These are phyloP conservation scores for Hybos culiciformis DNA, from an alignment of 2,888 invertebrate species.

Conservation along the genomic window DNA sequence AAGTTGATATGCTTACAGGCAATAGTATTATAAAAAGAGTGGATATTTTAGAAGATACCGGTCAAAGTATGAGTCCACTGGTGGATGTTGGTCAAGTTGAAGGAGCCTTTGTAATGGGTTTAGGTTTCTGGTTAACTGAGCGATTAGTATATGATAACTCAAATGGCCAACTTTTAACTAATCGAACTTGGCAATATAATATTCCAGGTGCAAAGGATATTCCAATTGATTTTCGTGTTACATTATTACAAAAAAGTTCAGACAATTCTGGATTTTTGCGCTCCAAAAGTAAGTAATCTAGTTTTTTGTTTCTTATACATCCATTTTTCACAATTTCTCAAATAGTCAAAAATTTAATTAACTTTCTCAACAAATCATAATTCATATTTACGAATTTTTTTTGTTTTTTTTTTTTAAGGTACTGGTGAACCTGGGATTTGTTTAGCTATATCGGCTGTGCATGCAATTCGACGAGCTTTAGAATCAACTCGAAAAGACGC, in stretches of 20 bases:
- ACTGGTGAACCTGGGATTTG: conserved; percentile 26
- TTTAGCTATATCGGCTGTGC: conserved; percentile 22
- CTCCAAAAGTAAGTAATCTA: conserved; percentile 47
- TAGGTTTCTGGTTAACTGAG: conserved; percentile 65
- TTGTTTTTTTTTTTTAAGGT: conserved; percentile 17
- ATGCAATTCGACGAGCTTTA: conserved; percentile 41
- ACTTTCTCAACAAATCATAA: no score
- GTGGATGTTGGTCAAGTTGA: conserved; percentile 66
- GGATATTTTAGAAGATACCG: conserved; percentile 60
- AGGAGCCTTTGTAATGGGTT: conserved; percentile 65
- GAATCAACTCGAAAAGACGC: conserved; percentile 39
- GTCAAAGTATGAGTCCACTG: conserved; percentile 55
- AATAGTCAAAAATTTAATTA: no score
- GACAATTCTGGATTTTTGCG: conserved; percentile 54
- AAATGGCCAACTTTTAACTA: conserved; percentile 54
- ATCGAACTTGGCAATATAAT: conserved; percentile 72
- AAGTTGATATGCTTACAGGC: conserved; percentile 66
- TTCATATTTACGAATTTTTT: neutral
- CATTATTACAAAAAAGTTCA: conserved; percentile 48
- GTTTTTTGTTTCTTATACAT: no score
- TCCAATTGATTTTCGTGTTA: conserved; percentile 59
- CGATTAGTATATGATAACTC: conserved; percentile 47
- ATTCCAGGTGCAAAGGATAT: conserved; percentile 65
- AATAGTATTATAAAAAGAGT: conserved; percentile 53
- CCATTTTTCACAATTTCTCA: no score